phyloP scores from a whole-genome alignment of 2,888 invertebrate species.

The Hyles lineata region DNA sequence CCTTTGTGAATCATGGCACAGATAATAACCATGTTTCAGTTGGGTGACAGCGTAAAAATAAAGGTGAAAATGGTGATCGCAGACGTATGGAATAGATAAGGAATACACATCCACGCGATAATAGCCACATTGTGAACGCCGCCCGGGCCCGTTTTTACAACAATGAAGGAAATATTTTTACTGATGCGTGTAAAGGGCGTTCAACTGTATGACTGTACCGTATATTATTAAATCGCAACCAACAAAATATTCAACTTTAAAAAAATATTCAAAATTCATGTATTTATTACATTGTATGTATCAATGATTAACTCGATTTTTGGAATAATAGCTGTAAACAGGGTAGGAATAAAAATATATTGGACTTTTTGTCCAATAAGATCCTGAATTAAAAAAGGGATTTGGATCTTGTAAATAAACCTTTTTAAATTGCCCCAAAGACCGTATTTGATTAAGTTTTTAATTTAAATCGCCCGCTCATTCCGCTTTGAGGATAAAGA shows the following conservation, averaged over 20 bases:
- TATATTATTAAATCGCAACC: neutral
- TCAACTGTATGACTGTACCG: neutral
- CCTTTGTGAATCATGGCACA: conserved; percentile 48
- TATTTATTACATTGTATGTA: too few relatives aligned
- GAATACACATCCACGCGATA: conserved; percentile 57
- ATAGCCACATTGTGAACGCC: conserved; percentile 55
- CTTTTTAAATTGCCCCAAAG: neutral
- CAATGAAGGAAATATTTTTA: conserved; percentile 24
- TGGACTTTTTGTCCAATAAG: neutral
- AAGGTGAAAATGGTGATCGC: conserved; percentile 63
- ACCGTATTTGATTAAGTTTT: neutral
- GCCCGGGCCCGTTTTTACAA: conserved; percentile 47
- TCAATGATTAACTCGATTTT: neutral
- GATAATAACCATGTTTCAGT: conserved; percentile 51
- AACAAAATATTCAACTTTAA: neutral
- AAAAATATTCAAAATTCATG: too few relatives aligned
- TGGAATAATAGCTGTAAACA: neutral
- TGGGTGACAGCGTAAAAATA: conserved; percentile 59
- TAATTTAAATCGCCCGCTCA: neutral
- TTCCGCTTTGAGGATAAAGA: neutral
- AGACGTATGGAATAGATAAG: conserved; percentile 67
- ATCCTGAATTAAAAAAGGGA: neutral
- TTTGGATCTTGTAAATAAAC: neutral
- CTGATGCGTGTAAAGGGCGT: conserved; percentile 21
- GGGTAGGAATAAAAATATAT: neutral